phyloP scores from a whole-genome alignment of 2,113 vertebrate genomes.

The Trochalopteron elliotii region DNA sequence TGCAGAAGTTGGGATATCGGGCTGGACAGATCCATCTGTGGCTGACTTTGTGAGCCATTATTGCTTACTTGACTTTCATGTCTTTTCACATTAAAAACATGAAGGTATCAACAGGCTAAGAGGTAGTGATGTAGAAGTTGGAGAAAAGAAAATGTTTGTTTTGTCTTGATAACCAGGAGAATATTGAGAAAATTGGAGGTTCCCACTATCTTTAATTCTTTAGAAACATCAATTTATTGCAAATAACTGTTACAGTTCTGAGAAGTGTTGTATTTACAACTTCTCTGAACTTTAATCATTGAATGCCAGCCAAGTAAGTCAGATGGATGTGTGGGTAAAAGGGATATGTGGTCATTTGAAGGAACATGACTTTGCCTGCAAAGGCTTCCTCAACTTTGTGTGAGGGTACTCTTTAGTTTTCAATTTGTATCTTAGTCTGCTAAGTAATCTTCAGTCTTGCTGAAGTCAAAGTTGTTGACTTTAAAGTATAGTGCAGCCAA shows the following conservation, averaged over 20 bases:
- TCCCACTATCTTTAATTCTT: neutral
- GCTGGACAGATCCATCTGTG: neutral
- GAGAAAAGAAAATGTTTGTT: neutral
- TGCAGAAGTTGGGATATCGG: neutral
- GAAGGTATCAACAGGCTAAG: neutral
- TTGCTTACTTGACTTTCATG: neutral
- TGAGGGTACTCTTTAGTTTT: neutral
- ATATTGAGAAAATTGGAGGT: neutral
- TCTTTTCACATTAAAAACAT: neutral
- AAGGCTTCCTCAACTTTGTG: neutral
- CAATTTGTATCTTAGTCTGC: neutral
- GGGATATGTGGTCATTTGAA: neutral
- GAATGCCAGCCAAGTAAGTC: slow-evolving; percentile 6
- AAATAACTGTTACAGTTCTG: neutral
- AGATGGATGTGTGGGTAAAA: neutral
- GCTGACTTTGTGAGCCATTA: neutral
- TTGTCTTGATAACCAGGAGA: neutral
- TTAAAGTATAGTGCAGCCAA: neutral
- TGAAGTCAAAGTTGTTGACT: neutral
- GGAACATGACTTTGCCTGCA: neutral
- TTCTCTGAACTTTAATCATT: neutral
- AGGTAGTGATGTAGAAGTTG: neutral
- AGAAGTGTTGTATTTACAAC: neutral
- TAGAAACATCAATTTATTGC: neutral
- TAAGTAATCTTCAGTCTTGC: neutral